Evolutionary conservation across 2,888 invertebrate species (phyloP), one percentile per base, ranked within the genome.

Genomic region (Machimus rusticus): DNA sequence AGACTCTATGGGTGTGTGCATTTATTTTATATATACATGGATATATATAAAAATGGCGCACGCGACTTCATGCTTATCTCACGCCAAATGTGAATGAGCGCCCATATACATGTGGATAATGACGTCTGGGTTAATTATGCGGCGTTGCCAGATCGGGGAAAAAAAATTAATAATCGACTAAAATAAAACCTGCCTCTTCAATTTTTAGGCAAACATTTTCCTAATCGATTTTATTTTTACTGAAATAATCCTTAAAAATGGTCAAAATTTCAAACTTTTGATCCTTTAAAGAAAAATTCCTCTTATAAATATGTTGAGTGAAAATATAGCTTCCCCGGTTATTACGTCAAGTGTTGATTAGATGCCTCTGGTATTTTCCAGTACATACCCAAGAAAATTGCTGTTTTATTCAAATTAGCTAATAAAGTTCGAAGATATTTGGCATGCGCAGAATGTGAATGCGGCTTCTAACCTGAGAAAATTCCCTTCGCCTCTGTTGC

Each of bases 41-140:
- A 43, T 55, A 46, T 66, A 19, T 84, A n/a, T 66, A 43, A 86
- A 77, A 76, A 55, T 77, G 66, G 78, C 87, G 79, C 81, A 81
- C 87, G 87, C 87, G 87, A 86, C 87, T 81, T 82, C 23, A 34
- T 39, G 37, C 46, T 51, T 78, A 39, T 86, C 87, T 43, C 43
- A 81, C 43, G 19, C 6, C 51, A 76, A 28, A 57, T 14, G 57
- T 57, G 76, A 76, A 88, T 81, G 43, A 81, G 86, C 76, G 46
- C 46, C 79, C 85, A 77, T 89, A 87, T 23, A 87, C 77, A 88
- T 37, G 88, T 86, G 89, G 88, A 88, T 89, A 89, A 89, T 89
- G 89, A 89, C 89, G 89, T 89, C 89, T 89, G 89, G 89, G 87
- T 89, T 89, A 89, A 88, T 89, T 89, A 88, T 88, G 88, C 89